These are phyloP conservation scores for Elephas maximus DNA, from an alignment of 2,113 vertebrate species.

Conservation along the genomic window DNA sequence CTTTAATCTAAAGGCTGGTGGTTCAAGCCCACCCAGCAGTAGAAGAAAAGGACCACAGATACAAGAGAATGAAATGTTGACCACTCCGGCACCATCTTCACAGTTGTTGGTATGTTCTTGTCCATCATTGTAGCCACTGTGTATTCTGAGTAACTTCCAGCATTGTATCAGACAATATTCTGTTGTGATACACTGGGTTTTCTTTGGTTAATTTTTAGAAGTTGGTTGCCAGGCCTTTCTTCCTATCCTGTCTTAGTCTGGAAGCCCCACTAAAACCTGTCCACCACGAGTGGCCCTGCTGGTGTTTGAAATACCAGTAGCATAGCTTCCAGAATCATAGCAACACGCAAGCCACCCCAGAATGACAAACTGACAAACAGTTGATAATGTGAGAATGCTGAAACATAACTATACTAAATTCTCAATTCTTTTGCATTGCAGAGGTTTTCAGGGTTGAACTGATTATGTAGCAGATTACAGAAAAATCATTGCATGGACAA, in stretches of 20 bases:
- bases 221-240: neutral
- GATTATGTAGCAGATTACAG: neutral
- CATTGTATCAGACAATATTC: neutral
- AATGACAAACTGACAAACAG: neutral
- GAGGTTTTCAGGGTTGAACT: constrained; percentile 19
- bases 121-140: neutral
- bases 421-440: neutral
- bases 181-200: neutral
- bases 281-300: neutral
- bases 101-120: neutral
- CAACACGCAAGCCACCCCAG: neutral
- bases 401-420: neutral
- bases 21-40: neutral
- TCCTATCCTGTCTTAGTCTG: neutral
- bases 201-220: neutral
- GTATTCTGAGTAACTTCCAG: neutral
- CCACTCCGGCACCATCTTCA: neutral
- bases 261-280: neutral
- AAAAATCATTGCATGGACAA: neutral
- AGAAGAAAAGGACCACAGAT: neutral
- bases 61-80: neutral
- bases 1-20: neutral
- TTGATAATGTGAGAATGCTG: neutral
- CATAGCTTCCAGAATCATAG: neutral
- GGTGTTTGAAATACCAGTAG: neutral